These are phyloP conservation scores for Dryobates pubescens DNA, from an alignment of 2,797 vertebrate genomes.

Conservation along the genomic window DNA sequence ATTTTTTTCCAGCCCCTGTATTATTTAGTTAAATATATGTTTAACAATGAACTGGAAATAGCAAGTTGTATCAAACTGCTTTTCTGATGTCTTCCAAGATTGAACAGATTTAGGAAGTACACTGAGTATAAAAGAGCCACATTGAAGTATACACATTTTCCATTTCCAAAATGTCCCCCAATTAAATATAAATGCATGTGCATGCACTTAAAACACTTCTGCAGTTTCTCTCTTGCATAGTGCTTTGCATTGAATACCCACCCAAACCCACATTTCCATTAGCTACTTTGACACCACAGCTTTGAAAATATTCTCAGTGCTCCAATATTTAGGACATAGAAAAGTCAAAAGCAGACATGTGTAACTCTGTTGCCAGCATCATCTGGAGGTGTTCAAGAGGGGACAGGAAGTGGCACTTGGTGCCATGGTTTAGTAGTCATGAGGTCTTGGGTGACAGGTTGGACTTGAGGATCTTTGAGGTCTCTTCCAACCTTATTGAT, in stretches of 20 bases:
- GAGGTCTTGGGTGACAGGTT: no score
- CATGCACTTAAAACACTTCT: background rate
- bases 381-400: background rate
- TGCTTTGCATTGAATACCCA: background rate
- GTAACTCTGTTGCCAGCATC: background rate
- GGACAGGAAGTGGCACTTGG: no score
- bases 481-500: no score
- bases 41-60: background rate
- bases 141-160: background rate
- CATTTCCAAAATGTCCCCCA: background rate
- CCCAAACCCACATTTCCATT: background rate
- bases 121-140: background rate
- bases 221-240: background rate
- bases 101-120: background rate
- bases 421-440: no score
- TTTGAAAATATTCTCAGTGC: background rate
- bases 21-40: no score
- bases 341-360: background rate
- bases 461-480: no score
- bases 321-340: background rate
- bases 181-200: conserved; percentile 34
- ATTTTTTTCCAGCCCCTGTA: no score
- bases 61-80: background rate
- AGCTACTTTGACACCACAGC: background rate
- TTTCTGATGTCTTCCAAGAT: conserved; percentile 2